phyloP scores from a whole-genome alignment of 2,888 invertebrate species.

The Aspidiotus rigidus region DNA sequence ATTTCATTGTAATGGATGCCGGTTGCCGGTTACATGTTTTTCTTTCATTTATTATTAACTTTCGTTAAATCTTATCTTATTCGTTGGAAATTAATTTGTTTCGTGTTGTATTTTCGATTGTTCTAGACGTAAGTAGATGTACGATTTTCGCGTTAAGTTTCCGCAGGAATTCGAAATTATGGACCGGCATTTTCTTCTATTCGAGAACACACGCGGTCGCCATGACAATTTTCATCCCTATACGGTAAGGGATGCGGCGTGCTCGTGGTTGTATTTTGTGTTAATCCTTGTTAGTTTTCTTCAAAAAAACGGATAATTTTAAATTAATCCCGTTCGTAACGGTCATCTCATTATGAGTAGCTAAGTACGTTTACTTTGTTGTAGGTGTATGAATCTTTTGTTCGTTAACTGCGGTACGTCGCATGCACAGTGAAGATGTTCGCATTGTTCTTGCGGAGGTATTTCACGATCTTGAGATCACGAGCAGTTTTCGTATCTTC shows the following conservation, averaged over 20 bases:
- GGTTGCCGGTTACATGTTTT: not conserved
- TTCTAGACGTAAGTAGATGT: not conserved
- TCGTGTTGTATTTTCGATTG: too few relatives aligned
- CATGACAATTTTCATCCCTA: slow-evolving; percentile 29
- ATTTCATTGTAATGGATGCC: slow-evolving; percentile 2
- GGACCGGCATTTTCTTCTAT: slow-evolving; percentile 3
- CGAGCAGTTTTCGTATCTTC: too few relatives aligned
- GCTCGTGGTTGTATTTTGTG: not conserved
- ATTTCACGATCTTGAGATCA: too few relatives aligned
- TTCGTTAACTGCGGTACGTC: slow-evolving; percentile 2
- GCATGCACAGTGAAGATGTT: not conserved
- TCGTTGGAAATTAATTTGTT: too few relatives aligned
- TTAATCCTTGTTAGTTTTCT: too few relatives aligned
- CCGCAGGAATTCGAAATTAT: not conserved
- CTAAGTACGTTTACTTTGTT: slow-evolving; percentile 1
- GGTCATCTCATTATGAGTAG: too few relatives aligned
- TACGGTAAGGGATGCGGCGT: slow-evolving; percentile 16
- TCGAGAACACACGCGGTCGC: slow-evolving; percentile 24
- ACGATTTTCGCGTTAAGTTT: not conserved
- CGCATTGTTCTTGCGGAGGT: too few relatives aligned
- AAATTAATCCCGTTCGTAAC: too few relatives aligned
- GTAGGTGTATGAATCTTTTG: not conserved
- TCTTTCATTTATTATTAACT: not conserved
- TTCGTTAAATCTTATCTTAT: not conserved
- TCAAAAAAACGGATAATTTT: too few relatives aligned